These are phyloP conservation scores for Chaetodon trifasciatus DNA, from an alignment of 2,797 vertebrate genomes.

Conservation along the genomic window DNA sequence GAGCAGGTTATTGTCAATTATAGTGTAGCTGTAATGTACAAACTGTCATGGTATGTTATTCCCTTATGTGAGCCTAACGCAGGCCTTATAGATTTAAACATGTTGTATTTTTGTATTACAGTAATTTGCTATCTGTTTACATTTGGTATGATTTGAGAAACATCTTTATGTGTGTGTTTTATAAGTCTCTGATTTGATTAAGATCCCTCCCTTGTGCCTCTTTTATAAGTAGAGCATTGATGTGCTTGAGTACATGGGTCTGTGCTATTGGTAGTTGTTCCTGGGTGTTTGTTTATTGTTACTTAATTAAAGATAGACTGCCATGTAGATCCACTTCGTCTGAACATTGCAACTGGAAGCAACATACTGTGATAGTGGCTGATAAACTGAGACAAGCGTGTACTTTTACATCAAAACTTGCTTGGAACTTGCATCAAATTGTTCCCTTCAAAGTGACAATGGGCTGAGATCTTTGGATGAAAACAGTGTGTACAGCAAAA, in stretches of 20 bases:
- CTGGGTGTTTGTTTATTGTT: conserved; percentile 86
- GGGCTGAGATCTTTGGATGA: conserved; percentile 72
- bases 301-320: conserved; percentile 82
- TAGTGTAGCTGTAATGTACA: conserved; percentile 85
- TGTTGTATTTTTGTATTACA: conserved; percentile 96
- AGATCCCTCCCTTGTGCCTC: conserved; percentile 86
- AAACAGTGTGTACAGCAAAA: conserved; percentile 71
- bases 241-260: conserved; percentile 88
- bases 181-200: conserved; percentile 84
- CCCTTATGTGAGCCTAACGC: conserved; percentile 83
- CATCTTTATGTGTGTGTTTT: conserved; percentile 85
- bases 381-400: conserved; percentile 65
- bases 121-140: conserved; percentile 90
- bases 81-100: conserved; percentile 88
- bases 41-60: conserved; percentile 82
- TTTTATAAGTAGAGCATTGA: conserved; percentile 88
- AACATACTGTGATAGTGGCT: conserved; percentile 82
- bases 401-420: conserved; percentile 34
- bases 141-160: conserved; percentile 87
- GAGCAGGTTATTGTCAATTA: conserved; percentile 81
- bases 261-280: conserved; percentile 85
- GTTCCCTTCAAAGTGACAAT: conserved; percentile 75
- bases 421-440: conserved; percentile 53
- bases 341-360: conserved; percentile 82
- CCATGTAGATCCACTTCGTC: conserved; percentile 84